phyloP scores from a whole-genome alignment of 1,140 invertebrate genomes.

The Drosophila quadrilineata region DNA sequence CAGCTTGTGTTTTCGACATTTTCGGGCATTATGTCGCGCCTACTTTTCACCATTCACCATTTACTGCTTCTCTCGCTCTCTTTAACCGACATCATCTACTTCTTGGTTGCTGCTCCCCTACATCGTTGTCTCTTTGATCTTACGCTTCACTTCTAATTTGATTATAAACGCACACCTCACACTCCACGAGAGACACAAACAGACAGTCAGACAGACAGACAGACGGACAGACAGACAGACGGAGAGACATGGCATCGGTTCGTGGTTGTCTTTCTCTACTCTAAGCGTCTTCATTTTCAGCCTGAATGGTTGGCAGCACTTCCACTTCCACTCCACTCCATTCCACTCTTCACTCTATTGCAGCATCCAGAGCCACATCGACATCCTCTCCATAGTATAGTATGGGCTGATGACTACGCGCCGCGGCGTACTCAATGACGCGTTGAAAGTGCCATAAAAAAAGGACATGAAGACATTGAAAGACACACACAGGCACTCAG shows the following conservation, averaged over 20 bases:
- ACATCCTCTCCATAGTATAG: slow-evolving; percentile 11
- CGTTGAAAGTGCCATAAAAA: slow-evolving; percentile 78
- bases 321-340: slow-evolving; percentile 3
- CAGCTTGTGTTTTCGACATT: slow-evolving; percentile 67
- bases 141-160: slow-evolving; percentile 78
- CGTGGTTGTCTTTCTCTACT: slow-evolving; percentile 14
- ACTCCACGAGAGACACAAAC: slow-evolving; percentile 34
- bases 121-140: slow-evolving; percentile 64
- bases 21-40: slow-evolving; percentile 77
- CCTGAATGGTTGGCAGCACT: slow-evolving; percentile 41
- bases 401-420: slow-evolving; percentile 64
- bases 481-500: not conserved
- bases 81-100: not conserved
- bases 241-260: no score
- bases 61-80: slow-evolving; percentile 8
- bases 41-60: slow-evolving; percentile 61
- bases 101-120: not conserved
- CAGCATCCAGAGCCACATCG: no score
- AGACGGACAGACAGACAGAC: no score
- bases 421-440: slow-evolving; percentile 74
- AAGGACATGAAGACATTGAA: slow-evolving; percentile 69
- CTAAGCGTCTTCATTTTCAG: slow-evolving; percentile 68
- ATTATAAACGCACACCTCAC: slow-evolving; percentile 70
- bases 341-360: not conserved
- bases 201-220: no score